Base-by-base conservation (phyloP, 2,888 invertebrate species). In the Heliconius sara region DNA sequence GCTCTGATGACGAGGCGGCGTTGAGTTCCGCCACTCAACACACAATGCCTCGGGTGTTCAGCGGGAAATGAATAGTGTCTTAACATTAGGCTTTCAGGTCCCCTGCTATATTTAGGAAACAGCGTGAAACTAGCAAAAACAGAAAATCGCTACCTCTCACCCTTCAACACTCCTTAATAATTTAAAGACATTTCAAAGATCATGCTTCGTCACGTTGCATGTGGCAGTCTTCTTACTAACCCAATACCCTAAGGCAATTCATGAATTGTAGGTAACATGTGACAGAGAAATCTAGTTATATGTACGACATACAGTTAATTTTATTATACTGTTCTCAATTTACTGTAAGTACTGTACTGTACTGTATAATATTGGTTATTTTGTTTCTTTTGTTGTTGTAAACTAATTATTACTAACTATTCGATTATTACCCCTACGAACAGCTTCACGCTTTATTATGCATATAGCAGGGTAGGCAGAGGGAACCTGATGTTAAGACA, bases 161-260 rank as follows among this genome's bases (percentile, higher is more conserved):
- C 25, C 16, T 16, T 70, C 27, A 43, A 19, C 16, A 7, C 25
- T 16, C 13, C 0, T 47, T 70, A 70, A 70, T 70, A 43, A 70
- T 70, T 47, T 70, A 70, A 43, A 25, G 70, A 47, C 43, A 25
- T 70, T 70, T 13, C 43, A 43, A 70, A 43, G n/a, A 25, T 47
- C 70, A 70, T 19, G 70, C 43, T 47, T 70, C 30, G 34, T n/a
- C 34, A 60, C 73, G 57, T 34, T 73, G 34, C 73, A 60, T 60
- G 57, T 34, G 60, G 25, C 60, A 60, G 60, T 9, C n/a, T 60
- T 34, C 72, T 52, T n/a, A n/a, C 60, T 60, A 9, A 34, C 60
- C 12, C 34, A 73, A 6, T 12, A 34, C 4, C 73, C 60, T 25
- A 6, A 73, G 60, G 73, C 60, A 60, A 34, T 73, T 60, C n/a